phyloP scores from a whole-genome alignment of 2,113 vertebrate genomes.

The Hiodon tergisus region DNA sequence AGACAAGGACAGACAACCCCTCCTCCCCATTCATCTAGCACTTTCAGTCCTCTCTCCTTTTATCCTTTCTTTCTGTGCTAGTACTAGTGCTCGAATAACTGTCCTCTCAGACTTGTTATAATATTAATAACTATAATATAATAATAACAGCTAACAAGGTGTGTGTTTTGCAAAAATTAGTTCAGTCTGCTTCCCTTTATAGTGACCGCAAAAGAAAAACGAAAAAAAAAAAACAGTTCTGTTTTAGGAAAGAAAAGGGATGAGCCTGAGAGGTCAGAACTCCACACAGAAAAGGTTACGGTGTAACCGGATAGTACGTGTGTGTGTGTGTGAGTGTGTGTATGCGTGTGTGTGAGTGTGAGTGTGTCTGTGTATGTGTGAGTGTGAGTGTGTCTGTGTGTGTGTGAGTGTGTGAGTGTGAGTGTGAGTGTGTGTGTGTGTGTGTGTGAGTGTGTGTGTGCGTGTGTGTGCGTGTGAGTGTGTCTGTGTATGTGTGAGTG shows the following conservation, averaged over 20 bases:
- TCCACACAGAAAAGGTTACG: conserved; percentile 35
- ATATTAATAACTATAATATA: conserved; percentile 61
- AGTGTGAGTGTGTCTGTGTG: conserved; percentile 23
- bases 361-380: conserved; percentile 23
- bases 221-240: conserved; percentile 36
- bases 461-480: conserved; percentile 21
- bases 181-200: conserved; percentile 66
- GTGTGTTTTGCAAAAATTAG: conserved; percentile 55
- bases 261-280: conserved; percentile 33
- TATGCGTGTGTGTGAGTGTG: conserved; percentile 9
- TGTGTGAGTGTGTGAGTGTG: conserved; percentile 9
- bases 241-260: conserved; percentile 40
- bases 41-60: conserved; percentile 41
- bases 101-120: conserved; percentile 60
- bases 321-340: conserved; percentile 20
- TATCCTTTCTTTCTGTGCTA: conserved; percentile 57
- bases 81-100: conserved; percentile 64
- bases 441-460: conserved; percentile 27
- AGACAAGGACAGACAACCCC: conserved; percentile 26
- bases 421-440: conserved; percentile 11
- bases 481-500: conserved; percentile 21
- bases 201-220: conserved; percentile 56
- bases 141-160: conserved; percentile 67
- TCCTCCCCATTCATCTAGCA: conserved; percentile 34
- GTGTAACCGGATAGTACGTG: conserved; percentile 35